Conservation (phyloP, 2,888 invertebrate genomes). For the Tryphoninae sp. region DNA sequence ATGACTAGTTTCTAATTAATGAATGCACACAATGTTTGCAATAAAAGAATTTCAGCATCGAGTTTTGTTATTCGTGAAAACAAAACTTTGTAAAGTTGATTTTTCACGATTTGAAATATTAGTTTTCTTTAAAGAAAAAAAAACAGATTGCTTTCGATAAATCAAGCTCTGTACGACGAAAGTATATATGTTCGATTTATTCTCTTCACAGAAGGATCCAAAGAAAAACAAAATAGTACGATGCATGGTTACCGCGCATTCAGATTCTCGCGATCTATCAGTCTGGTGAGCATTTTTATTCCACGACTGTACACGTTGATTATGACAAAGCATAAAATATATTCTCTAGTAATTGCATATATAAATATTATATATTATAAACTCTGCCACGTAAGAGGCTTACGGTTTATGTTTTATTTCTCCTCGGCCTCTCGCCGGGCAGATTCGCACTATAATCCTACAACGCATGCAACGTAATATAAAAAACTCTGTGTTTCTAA, state of each 20-base stretch:
- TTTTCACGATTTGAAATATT: constrained; percentile 38
- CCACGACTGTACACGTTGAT: constrained; percentile 59
- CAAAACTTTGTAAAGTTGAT: constrained; percentile 26
- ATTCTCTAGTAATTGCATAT: constrained; percentile 56
- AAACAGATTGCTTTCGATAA: background rate
- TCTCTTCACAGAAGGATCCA: constrained; percentile 43
- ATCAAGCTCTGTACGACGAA: constrained; percentile 18
- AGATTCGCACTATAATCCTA: constrained; percentile 54
- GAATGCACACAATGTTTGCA: constrained; percentile 35
- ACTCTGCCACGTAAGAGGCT: constrained; percentile 41
- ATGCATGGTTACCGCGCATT: constrained; percentile 61
- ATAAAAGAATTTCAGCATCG: constrained; percentile 34
- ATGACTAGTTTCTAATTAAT: constrained; percentile 64
- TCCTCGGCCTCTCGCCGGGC: constrained; percentile 25
- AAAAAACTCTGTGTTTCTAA: constrained; percentile 66
- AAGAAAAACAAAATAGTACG: constrained; percentile 27
- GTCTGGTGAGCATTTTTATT: constrained; percentile 54
- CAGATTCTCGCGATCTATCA: constrained; percentile 44
- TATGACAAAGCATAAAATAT: constrained; percentile 60
- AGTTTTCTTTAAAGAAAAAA: background rate
- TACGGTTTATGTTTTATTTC: constrained; percentile 9
- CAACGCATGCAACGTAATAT: constrained; percentile 67
- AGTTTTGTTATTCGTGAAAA: constrained; percentile 12
- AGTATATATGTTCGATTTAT: constrained; percentile 16
- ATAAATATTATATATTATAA: constrained; percentile 63